These are phyloP conservation scores for Chunga burmeisteri DNA, from an alignment of 2,113 vertebrate species.

Conservation along the genomic window DNA sequence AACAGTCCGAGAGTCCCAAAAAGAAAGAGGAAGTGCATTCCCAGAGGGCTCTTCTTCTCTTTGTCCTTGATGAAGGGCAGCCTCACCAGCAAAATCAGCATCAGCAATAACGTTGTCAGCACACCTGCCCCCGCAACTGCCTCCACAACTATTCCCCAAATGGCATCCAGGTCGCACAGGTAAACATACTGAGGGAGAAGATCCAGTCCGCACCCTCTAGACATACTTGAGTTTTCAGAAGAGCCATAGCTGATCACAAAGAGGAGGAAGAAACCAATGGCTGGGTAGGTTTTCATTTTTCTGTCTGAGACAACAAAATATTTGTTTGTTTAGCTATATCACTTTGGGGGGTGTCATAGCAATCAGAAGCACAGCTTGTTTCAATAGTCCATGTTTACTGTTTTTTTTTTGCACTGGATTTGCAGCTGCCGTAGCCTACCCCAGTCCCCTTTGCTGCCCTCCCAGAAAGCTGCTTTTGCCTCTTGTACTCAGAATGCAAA, in stretches of 20 bases:
- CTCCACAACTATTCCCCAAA: conserved; percentile 94
- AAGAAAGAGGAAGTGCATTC: conserved; percentile 89
- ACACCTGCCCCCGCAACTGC: conserved; percentile 84
- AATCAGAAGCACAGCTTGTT: background rate
- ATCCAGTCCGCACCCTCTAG: conserved; percentile 89
- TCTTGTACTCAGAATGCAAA: background rate
- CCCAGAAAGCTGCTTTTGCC: background rate
- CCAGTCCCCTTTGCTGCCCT: background rate
- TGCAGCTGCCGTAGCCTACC: background rate
- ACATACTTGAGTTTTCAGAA: conserved; percentile 76
- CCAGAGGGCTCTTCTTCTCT: conserved; percentile 88
- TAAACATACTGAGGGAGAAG: conserved; percentile 86
- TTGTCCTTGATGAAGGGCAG: conserved; percentile 89
- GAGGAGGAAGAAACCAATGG: conserved; percentile 80
- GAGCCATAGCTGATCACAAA: conserved; percentile 74
- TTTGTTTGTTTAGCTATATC: background rate
- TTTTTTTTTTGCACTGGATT: background rate
- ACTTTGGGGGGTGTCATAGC: background rate
- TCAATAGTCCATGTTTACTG: background rate
- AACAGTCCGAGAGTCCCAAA: conserved; percentile 89
- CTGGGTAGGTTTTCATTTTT: conserved; percentile 76
- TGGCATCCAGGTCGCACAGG: conserved; percentile 92
- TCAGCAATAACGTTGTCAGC: conserved; percentile 84
- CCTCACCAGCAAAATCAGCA: conserved; percentile 86
- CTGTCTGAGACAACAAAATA: conserved; percentile 45